These are phyloP conservation scores for Prinia subflava DNA, from an alignment of 2,113 vertebrate species.

Conservation along the genomic window DNA sequence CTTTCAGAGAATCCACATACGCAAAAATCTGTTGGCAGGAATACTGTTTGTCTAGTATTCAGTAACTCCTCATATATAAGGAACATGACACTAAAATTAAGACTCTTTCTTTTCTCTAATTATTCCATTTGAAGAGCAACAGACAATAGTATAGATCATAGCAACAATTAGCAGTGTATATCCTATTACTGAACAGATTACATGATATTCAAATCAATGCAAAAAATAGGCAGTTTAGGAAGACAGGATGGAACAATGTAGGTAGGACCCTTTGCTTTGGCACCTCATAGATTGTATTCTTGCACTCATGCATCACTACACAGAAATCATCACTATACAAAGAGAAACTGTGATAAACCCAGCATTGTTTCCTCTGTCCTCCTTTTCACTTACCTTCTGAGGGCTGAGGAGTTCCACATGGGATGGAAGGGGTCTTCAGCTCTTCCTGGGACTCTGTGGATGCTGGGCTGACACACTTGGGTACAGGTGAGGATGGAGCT, in stretches of 20 bases:
- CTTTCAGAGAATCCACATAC: conserved; percentile 44
- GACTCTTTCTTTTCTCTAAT: neutral
- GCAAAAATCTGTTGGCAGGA: conserved; percentile 46
- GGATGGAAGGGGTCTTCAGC: neutral
- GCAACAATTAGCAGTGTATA: neutral
- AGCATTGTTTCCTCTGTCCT: neutral
- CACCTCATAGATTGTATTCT: neutral
- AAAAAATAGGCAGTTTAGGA: neutral
- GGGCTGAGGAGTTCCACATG: conserved; percentile 41
- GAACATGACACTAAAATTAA: conserved; percentile 14
- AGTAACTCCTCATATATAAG: conserved; percentile 10
- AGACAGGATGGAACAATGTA: neutral
- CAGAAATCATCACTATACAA: neutral
- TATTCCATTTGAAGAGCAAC: neutral
- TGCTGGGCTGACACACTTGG: conserved; percentile 68
- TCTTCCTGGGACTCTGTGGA: conserved; percentile 73
- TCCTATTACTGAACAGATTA: neutral
- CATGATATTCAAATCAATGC: neutral
- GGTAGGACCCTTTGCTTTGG: neutral
- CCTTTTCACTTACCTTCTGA: conserved; percentile 74
- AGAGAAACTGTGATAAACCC: neutral
- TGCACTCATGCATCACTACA: neutral
- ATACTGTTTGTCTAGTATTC: neutral
- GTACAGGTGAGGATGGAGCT: conserved; percentile 60
- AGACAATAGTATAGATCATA: neutral